Conservation (phyloP, 1,140 invertebrate species). For the Maconellicoccus hirsutus region DNA sequence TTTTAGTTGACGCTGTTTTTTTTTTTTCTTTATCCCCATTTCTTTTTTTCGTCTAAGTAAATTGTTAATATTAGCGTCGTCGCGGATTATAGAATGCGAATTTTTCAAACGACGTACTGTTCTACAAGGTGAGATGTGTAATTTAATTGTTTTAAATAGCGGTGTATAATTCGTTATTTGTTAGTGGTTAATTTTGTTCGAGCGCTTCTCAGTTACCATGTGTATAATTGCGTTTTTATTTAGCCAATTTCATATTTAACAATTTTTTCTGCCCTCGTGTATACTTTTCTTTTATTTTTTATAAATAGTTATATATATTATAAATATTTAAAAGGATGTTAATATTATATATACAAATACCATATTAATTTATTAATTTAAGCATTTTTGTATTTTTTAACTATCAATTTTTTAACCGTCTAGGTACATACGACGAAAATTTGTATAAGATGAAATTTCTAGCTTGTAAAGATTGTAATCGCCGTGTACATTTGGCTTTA, state of each 20-base stretch:
- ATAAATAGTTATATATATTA: neutral
- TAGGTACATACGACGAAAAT: neutral
- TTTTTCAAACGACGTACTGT: neutral
- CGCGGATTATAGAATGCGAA: neutral
- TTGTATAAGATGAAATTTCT: neutral
- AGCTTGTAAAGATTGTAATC: conserved; percentile 4
- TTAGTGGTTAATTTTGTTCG: neutral
- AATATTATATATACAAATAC: neutral
- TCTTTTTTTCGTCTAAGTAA: neutral
- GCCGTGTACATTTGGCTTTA: neutral
- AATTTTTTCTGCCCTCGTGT: neutral
- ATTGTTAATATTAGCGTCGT: neutral
- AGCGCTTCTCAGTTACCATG: conserved; percentile 20
- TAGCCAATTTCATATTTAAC: conserved; percentile 13
- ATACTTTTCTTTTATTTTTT: neutral
- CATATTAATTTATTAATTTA: neutral
- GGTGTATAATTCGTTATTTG: conserved; percentile 12
- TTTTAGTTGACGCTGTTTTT: conserved; percentile 12
- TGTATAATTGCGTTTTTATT: conserved; percentile 17
- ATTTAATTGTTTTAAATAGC: conserved; percentile 10
- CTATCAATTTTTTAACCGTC: neutral
- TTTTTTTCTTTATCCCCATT: neutral
- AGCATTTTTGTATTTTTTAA: neutral
- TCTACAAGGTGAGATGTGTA: neutral
- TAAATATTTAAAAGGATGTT: neutral